Evolutionary conservation across 2,113 vertebrate genomes (phyloP).

Genomic region (Psilopogon haemacephalus): DNA sequence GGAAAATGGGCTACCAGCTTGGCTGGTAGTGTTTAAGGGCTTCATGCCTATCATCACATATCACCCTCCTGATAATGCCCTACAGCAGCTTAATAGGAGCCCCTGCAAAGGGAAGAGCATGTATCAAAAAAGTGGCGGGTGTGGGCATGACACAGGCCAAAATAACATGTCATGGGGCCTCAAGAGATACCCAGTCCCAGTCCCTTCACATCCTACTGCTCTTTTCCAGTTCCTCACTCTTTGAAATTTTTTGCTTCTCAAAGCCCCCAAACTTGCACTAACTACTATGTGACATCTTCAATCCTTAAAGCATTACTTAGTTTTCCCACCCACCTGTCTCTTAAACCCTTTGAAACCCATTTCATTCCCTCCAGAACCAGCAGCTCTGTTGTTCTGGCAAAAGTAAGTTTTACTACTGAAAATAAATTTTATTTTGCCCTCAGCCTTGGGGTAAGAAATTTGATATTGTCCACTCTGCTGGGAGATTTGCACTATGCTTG

Average conservation of each 20-base stretch:
- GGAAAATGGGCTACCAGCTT: neutral
- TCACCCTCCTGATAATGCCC: neutral
- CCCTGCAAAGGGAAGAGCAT: neutral
- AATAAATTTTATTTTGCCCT: neutral
- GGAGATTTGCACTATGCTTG: neutral
- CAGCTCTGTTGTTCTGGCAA: neutral
- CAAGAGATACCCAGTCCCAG: neutral
- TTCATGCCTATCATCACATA: neutral
- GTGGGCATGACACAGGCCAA: neutral
- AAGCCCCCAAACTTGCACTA: neutral
- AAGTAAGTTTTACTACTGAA: neutral
- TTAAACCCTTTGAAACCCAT: neutral
- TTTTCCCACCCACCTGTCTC: neutral
- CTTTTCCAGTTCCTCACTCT: neutral
- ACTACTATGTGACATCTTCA: neutral
- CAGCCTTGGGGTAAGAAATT: neutral
- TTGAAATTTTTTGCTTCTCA: neutral
- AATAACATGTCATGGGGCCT: neutral
- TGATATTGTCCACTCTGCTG: neutral
- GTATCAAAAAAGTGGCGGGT: neutral
- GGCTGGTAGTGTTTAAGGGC: neutral
- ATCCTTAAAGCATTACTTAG: neutral
- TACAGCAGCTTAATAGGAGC: fast-evolving
- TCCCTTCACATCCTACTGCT: neutral
- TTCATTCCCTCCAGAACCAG: neutral